These are phyloP conservation scores for Microctenopoma steveboyesi DNA, from an alignment of 2,797 vertebrate genomes.

Conservation along the genomic window DNA sequence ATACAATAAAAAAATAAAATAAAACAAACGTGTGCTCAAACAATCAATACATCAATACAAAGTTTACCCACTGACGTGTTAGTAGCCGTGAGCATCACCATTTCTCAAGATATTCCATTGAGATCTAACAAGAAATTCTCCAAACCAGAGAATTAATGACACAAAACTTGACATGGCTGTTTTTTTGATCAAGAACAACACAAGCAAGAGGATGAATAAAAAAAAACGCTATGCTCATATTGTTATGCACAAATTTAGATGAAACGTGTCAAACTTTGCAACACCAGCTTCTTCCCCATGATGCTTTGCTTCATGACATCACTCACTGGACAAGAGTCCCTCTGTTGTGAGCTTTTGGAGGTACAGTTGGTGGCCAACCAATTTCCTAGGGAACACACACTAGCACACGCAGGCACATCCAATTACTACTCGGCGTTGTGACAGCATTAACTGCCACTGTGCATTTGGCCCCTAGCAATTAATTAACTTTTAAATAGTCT, in stretches of 20 bases:
- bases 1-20: no score
- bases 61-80: no score
- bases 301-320: slow-evolving; percentile 12
- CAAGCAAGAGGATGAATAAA: neutral
- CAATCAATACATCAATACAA: no score
- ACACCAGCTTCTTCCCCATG: neutral
- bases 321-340: slow-evolving; percentile 1
- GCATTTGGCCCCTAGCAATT: slow-evolving; percentile 74
- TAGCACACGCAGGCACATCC: slow-evolving; percentile 45
- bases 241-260: neutral
- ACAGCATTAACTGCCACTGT: slow-evolving; percentile 74
- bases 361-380: slow-evolving; percentile 45
- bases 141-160: no score
- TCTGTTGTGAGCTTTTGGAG: slow-evolving; percentile 32
- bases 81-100: neutral
- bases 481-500: slow-evolving; percentile 80
- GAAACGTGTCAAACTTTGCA: neutral
- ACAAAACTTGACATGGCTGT: neutral
- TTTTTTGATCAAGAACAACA: no score
- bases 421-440: slow-evolving; percentile 73
- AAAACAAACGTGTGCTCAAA: no score
- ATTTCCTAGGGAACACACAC: slow-evolving; percentile 46
- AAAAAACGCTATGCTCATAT: neutral
- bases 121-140: no score
- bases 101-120: neutral